These are phyloP conservation scores for Oithona nana DNA, from an alignment of 2,888 invertebrate genomes.

Conservation along the genomic window DNA sequence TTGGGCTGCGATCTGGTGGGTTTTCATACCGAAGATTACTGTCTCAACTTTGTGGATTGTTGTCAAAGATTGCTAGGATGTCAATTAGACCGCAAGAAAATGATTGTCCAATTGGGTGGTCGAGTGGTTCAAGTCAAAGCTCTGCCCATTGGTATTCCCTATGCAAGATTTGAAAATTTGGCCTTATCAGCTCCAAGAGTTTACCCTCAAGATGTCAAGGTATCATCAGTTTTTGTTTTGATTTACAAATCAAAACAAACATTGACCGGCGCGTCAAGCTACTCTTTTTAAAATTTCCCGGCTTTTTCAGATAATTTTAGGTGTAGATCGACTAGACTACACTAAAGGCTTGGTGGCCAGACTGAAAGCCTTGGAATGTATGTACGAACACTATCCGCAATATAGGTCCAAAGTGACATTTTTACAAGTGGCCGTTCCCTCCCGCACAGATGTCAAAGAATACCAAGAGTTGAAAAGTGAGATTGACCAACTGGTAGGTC, in stretches of 20 bases:
- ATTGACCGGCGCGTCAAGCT: no score
- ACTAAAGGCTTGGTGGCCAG: conserved; percentile 72
- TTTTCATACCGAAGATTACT: conserved; percentile 76
- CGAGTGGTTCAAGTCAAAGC: conserved; percentile 60
- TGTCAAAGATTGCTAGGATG: conserved; percentile 58
- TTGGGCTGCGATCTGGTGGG: conserved; percentile 81
- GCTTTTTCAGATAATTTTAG: conserved; percentile 45
- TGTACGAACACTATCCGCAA: conserved; percentile 63
- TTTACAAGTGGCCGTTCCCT: conserved; percentile 69
- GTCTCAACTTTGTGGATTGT: conserved; percentile 74
- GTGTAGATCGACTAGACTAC: conserved; percentile 73
- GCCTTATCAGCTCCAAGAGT: conserved; percentile 35
- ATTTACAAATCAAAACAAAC: no score
- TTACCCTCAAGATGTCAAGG: conserved; percentile 35
- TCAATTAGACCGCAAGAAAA: conserved; percentile 65
- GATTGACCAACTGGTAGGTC: conserved; percentile 69
- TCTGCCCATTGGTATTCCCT: conserved; percentile 72
- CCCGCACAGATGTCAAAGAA: conserved; percentile 70
- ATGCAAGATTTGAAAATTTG: conserved; percentile 36
- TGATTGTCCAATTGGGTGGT: conserved; percentile 68
- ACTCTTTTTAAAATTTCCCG: no score
- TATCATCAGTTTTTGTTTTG: no score
- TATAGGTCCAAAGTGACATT: conserved; percentile 56
- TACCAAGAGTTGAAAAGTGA: conserved; percentile 75
- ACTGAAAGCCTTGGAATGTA: conserved; percentile 57